Evolutionary conservation across 2,888 invertebrate species (phyloP), one percentile per base, ranked within the genome.

Genomic region (Agrilus mali): DNA sequence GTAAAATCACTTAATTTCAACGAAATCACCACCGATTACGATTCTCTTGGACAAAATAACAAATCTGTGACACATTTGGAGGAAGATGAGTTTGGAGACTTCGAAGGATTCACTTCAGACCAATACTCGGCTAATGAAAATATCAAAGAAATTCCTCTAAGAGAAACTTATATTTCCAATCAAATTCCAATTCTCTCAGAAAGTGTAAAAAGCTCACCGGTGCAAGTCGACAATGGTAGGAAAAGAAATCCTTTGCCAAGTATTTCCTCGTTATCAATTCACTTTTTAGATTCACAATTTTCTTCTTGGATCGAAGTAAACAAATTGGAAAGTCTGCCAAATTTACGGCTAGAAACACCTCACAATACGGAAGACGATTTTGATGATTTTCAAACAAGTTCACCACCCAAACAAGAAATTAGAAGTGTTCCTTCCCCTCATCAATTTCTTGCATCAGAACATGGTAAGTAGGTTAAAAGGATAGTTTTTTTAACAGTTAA

Each of bases 161-260:
- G 65, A 40, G 67, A 67, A 59, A 64, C 66, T 1, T 60, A 67
- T 51, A 67, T 65, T 51, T 57, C 60, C 10, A 51, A 50, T 22
- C 27, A 27, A 27, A 27, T 10, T 27, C 10, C 27, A 27, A 27
- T 27, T 27, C 10, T 41, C 38, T 13, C 14, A 20, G 27, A 27
- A 27, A 10, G 10, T 10, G 10, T 10, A 2, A 10, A 27, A 27
- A 27, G 10, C 27, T 27, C 27, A 10, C 8, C 8, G 10, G 27
- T 10, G 3, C 27, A 27, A 27, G 5, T 10, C 10, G 39, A 36
- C 22, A 47, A 50, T 10, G 55, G 53, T 16, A 47, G 1, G 27
- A 41, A 36, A 14, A 41, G 12, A 15, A 41, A 16, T 16, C 35
- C 34, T 34, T 41, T 36, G 13, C 34, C 27, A 3, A 40, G 27